Evolutionary conservation across 2,113 vertebrate species (phyloP), one percentile per base, ranked within the genome.

Genomic region (Pachycephala philippinensis): DNA sequence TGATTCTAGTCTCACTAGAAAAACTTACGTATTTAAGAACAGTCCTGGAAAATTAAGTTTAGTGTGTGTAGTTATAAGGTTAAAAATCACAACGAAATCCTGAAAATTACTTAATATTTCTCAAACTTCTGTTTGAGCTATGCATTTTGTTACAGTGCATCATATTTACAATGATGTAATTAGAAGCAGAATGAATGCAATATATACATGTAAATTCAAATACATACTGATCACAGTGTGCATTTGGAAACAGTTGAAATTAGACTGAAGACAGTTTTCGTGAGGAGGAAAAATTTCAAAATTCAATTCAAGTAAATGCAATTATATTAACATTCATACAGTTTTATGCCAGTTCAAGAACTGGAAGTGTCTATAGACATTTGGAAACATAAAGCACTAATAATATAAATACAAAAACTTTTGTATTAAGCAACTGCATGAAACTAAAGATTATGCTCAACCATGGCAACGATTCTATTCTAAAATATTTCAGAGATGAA

Each of bases 341-440:
- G 53, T 49, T 59, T 89, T 61, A 65, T 7, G 6, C 42, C 64
- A 70, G 37, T 35, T 94, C 22, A 63, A 59, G 33, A 61, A 72
- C 0, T 57, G 37, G 26, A 77, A 76, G 45, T 28, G 7, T 27
- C 42, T 59, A 28, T 5, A 52, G 2, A 16, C 0, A 1, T 66
- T 47, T 71, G 24, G 7, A 78, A 81, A 89, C 12, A 75, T 5
- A 69, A 76, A 84, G 31, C 14, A 54, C 10, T 40, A 90, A 39
- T 20, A 61, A 59, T 4, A 28, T 6, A 28, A 77, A 39, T 30
- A 63, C 3, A 52, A 75, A 56, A 39, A 27, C 15, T 7, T 42
- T 4, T 50, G 7, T 42, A 45, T 33, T 89, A 70, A 70, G 47
- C 15, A 89, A 54, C 8, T 42, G 13, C 52, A 75, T 22, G 14